These are phyloP conservation scores for Antheraea pernyi DNA, from an alignment of 1,140 invertebrate species.

Conservation along the genomic window DNA sequence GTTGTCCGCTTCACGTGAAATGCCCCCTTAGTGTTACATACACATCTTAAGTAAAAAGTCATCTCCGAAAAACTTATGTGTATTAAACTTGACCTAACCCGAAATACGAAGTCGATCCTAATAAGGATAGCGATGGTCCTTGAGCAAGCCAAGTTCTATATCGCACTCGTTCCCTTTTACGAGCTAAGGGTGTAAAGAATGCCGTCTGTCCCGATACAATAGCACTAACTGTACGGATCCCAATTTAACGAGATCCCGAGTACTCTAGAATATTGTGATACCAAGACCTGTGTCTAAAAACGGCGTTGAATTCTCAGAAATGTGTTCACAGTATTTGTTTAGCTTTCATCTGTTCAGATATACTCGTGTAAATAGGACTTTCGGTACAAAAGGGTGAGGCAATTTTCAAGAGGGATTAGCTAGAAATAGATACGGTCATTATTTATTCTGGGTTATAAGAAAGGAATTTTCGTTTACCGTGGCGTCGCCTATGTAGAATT, in stretches of 20 bases:
- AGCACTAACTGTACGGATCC: slow-evolving; percentile 30
- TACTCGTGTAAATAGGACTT: neutral
- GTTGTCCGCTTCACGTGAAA: too few relatives aligned
- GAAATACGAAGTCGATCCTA: slow-evolving; percentile 24
- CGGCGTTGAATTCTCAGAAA: neutral
- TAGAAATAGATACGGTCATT: neutral
- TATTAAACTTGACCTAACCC: slow-evolving; percentile 24
- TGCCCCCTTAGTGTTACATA: too few relatives aligned
- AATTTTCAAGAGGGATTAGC: neutral
- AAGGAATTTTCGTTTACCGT: neutral
- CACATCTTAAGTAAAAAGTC: too few relatives aligned
- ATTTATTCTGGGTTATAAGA: neutral
- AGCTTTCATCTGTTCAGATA: slow-evolving; percentile 7
- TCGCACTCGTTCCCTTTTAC: slow-evolving; percentile 43
- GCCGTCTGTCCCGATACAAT: slow-evolving; percentile 44
- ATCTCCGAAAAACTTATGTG: slow-evolving; percentile 20
- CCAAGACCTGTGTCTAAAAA: slow-evolving; percentile 15
- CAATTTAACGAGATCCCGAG: slow-evolving; percentile 25
- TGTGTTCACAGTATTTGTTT: neutral
- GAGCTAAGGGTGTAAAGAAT: slow-evolving; percentile 41
- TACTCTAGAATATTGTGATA: slow-evolving; percentile 22
- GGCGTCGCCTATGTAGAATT: neutral
- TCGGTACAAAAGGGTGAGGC: neutral
- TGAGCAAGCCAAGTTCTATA: slow-evolving; percentile 35
- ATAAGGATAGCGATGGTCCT: slow-evolving; percentile 41